phyloP scores from a whole-genome alignment of 2,888 invertebrate genomes.

The Tubulanus polymorphus region DNA sequence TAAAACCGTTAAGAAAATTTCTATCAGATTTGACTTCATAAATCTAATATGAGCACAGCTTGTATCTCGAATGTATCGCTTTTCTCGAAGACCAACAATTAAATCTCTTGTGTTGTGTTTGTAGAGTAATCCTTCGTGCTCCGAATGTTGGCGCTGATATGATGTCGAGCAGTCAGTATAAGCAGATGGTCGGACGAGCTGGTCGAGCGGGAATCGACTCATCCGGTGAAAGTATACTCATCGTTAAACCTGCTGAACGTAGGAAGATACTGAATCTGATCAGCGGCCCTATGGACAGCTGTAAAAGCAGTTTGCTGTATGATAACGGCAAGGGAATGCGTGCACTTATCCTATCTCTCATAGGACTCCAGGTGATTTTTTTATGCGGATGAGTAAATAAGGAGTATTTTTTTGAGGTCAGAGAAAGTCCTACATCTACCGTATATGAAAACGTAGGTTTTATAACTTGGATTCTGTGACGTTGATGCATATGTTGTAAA shows the following conservation, averaged over 20 bases:
- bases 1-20: too few species aligned
- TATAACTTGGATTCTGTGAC: too few species aligned
- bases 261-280: slow-evolving; percentile 50
- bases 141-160: slow-evolving; percentile 76
- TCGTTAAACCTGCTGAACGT: slow-evolving; percentile 64
- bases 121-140: slow-evolving; percentile 71
- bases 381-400: too few species aligned
- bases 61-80: too few species aligned
- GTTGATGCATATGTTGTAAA: too few species aligned
- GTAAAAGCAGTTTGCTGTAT: slow-evolving; percentile 68
- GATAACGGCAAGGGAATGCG: slow-evolving; percentile 57
- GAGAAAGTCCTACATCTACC: too few species aligned
- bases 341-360: slow-evolving; percentile 38
- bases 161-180: slow-evolving; percentile 74
- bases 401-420: too few species aligned
- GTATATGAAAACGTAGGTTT: too few species aligned
- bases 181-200: slow-evolving; percentile 94
- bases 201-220: slow-evolving; percentile 84
- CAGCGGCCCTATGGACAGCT: slow-evolving; percentile 60
- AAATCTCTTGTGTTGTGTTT: too few species aligned
- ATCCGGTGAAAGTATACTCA: slow-evolving; percentile 82
- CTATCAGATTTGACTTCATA: too few species aligned
- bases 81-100: too few species aligned
- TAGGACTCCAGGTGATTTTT: slow-evolving; percentile 46
- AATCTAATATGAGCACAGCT: too few species aligned